Base-by-base conservation (phyloP, 2,888 invertebrate species). In the Biston stratarius region DNA sequence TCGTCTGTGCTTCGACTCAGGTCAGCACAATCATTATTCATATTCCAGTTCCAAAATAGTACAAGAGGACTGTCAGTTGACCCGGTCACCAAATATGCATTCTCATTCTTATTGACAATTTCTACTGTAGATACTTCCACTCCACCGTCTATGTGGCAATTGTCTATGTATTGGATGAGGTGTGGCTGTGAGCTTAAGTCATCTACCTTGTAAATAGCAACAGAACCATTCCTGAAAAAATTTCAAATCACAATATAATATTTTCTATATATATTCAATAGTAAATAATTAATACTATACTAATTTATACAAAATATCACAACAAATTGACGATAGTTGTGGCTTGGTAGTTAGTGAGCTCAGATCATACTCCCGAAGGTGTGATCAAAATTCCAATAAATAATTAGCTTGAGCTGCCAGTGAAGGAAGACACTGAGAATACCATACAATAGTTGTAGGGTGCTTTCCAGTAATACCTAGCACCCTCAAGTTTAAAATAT, bases 111-210 rank as follows among this genome's bases (percentile, higher is more conserved):
- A 9, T 77, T 74, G 8, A 88, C 73, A 5, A 85, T 62, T 65
- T 93, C 94, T 1, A 93, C 91, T 2, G 89, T 87, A 1, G 91
- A 81, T 1, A 94, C 91, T 76, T 93, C 93, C 5, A 83, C 81
- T 10, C 71, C 61, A 0, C 93, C 93, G 72, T 82, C 73, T 6
- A 85, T 72, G 71, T 90, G 89, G 60, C 92, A 90, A 74, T 92
- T 83, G 61, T 77, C 67, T 40, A 89, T 83, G 63, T 90, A 86
- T 55, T 77, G 77, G 1, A 86, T 68, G 51, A 87, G 70, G 33
- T 64, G 61, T 44, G 94, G 92, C 47, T 72, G 81, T 15, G 69
- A 74, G 36, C 64, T 78, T 14, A 77, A 74, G 64, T 85, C 74
- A 38, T 81, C 71, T 8, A 78, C 49, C 70, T 74, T 68, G 70